Evolutionary conservation across 2,888 invertebrate genomes (phyloP), one percentile per base, ranked within the genome.

Genomic region (Tribolium freemani): DNA sequence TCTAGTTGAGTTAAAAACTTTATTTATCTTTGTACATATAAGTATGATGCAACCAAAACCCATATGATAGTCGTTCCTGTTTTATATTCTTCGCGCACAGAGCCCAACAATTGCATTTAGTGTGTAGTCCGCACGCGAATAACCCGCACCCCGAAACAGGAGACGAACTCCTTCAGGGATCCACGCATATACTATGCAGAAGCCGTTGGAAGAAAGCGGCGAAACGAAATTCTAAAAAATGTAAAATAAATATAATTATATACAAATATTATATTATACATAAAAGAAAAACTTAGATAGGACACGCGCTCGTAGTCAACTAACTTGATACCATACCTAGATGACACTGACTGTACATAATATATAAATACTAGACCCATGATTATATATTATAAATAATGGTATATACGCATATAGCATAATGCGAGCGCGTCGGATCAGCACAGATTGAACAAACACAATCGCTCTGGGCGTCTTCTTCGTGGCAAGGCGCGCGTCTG

Each of bases 191-290:
- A 73, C n/a, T 73, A 76, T 75, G 75, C 74, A 71, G 72, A 64
- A 71, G 76, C 74, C 76, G 77, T 75, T 74, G 21, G 51, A 69
- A 67, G 70, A 38, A 71, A 72, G 75, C 85, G 85, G 84, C 82
- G 84, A 86, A 86, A 87, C 86, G 86, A 87, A 86, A 87, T 87
- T 87, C 87, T 87, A 87, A 87, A 78, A 26, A 86, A 83, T 86
- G 85, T 86, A 86, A 85, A 83, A 86, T 86, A 86, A 83, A 83
- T 79, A 82, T 77, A 77, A 83, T 84, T 61, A 63, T 72, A 71
- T 83, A 84, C 48, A 48, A 48, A 48, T 26, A 26, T 26, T 26
- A 48, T n/a, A 83, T 81, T 80, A 82, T 83, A 83, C 80, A 84
- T 80, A 83, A 79, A 80, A 75, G 9, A 73, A 66, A 71, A 76